Percentiles rank a stretch among this genome's conserved stretches.
phyloP scores from a whole-genome alignment of 2,113 vertebrate species.

The Petrocephalus microphthalmus region DNA sequence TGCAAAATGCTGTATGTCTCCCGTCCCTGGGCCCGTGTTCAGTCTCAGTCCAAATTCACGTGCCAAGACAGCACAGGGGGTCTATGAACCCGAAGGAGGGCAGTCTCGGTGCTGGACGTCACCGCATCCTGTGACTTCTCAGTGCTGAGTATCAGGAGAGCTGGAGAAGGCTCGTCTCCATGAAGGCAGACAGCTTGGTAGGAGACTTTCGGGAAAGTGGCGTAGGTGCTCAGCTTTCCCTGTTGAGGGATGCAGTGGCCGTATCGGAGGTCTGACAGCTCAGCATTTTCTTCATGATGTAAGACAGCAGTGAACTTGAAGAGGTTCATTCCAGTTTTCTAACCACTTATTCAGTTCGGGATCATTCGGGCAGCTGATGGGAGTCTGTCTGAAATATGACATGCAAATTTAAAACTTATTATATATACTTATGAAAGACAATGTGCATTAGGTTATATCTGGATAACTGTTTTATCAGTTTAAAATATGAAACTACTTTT shows the following conservation, averaged over 20 bases:
- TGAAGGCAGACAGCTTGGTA: neutral
- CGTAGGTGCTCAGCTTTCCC: neutral
- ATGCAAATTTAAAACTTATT: neutral
- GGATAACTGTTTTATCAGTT: neutral
- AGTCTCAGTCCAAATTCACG: conserved; percentile 53
- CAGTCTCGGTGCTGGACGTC: conserved; percentile 24
- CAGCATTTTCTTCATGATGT: neutral
- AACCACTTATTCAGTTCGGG: neutral
- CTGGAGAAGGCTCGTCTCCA: neutral
- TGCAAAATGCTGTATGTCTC: conserved; percentile 32
- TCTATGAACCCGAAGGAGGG: conserved; percentile 42
- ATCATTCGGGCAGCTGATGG: neutral
- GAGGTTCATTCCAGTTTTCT: neutral
- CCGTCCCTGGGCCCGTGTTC: conserved; percentile 41
- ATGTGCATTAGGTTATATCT: neutral
- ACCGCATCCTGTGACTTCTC: conserved; percentile 34
- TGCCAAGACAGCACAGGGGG: conserved; percentile 47
- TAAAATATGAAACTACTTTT: neutral
- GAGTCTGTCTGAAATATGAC: neutral
- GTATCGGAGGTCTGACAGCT: neutral
- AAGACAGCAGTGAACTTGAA: neutral
- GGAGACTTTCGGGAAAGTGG: neutral
- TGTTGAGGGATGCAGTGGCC: neutral
- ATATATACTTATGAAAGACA: neutral
- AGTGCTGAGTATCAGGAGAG: neutral